phyloP scores from a whole-genome alignment of 2,113 vertebrate genomes.

The Pelecanus crispus region DNA sequence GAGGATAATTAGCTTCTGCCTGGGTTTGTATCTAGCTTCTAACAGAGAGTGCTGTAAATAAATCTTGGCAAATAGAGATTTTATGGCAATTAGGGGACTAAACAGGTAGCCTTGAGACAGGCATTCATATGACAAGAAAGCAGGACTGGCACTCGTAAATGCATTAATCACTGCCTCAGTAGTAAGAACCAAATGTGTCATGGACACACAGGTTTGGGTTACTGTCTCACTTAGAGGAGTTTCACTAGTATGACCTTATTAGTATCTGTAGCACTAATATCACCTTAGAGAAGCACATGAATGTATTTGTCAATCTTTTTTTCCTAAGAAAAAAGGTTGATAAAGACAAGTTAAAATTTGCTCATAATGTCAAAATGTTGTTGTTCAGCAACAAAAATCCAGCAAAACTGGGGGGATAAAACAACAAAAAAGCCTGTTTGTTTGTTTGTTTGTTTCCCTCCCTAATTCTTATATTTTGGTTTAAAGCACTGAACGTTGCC shows the following conservation, averaged over 20 bases:
- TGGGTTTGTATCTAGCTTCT: background rate
- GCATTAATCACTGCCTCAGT: background rate
- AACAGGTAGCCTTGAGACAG: background rate
- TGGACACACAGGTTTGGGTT: background rate
- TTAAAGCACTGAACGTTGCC: background rate
- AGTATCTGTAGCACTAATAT: background rate
- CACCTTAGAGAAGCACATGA: background rate
- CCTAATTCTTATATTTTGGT: background rate
- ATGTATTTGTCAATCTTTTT: background rate
- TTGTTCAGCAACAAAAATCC: background rate
- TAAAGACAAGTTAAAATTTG: background rate
- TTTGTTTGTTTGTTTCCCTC: background rate
- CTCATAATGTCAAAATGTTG: background rate
- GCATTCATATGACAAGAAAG: background rate
- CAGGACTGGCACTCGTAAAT: background rate
- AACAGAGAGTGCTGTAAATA: background rate
- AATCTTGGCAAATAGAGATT: background rate
- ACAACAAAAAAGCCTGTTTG: background rate
- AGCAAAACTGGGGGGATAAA: background rate
- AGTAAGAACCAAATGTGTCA: background rate
- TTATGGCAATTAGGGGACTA: background rate
- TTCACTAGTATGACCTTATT: background rate
- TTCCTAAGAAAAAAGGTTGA: background rate
- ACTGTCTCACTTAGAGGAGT: background rate
- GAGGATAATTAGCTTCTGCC: constrained; percentile 20